Conservation (phyloP, 2,888 invertebrate genomes). For the Epinotia ramella region DNA sequence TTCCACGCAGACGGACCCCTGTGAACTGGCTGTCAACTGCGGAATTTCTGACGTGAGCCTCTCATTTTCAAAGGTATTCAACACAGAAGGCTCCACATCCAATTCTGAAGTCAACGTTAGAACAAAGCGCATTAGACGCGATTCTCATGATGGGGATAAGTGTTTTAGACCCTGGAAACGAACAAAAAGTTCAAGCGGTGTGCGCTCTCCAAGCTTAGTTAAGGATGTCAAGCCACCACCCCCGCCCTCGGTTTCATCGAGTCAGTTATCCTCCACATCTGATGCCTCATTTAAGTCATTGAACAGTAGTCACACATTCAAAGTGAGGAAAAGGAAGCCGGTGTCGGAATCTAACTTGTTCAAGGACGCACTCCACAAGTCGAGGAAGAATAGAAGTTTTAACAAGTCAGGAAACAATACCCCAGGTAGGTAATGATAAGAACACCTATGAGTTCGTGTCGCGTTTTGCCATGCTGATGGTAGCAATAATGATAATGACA, state of each 20-base stretch:
- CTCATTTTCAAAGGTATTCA: slow-evolving; percentile 68
- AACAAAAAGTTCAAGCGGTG: slow-evolving; percentile 65
- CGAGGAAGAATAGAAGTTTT: slow-evolving; percentile 61
- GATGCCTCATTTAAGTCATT: slow-evolving; percentile 77
- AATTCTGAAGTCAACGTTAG: slow-evolving; percentile 60
- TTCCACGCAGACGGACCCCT: slow-evolving; percentile 70
- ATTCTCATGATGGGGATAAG: slow-evolving; percentile 64
- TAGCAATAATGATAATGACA: no score
- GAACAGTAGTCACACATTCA: slow-evolving; percentile 71
- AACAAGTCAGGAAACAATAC: slow-evolving; percentile 58
- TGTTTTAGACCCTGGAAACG: slow-evolving; percentile 68
- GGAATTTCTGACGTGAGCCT: slow-evolving; percentile 64
- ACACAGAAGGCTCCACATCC: slow-evolving; percentile 59
- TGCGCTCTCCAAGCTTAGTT: slow-evolving; percentile 62
- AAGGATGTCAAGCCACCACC: slow-evolving; percentile 56
- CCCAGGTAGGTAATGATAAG: slow-evolving; percentile 57
- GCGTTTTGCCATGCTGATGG: no score
- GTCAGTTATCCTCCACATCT: slow-evolving; percentile 67
- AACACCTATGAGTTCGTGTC: no score
- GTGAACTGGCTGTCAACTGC: slow-evolving; percentile 56
- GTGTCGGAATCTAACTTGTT: slow-evolving; percentile 74
- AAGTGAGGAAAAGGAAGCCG: slow-evolving; percentile 70
- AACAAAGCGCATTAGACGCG: slow-evolving; percentile 67
- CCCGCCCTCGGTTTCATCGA: slow-evolving; percentile 56
- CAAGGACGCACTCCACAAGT: slow-evolving; percentile 68